phyloP scores from a whole-genome alignment of 2,113 vertebrate species.

The Chroicocephalus ridibundus region DNA sequence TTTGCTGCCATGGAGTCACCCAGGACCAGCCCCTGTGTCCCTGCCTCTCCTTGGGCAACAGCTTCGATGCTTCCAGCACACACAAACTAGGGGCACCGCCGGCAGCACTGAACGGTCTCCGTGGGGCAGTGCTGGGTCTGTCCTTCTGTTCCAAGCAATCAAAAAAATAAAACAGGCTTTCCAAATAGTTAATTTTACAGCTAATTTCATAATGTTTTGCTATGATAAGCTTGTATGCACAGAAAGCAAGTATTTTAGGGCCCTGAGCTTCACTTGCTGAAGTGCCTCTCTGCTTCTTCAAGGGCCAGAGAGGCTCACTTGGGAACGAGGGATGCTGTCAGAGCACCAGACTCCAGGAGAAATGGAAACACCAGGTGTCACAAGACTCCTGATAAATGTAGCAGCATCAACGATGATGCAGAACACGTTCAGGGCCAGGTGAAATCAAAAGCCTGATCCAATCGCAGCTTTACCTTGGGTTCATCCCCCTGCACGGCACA shows the following conservation, averaged over 20 bases:
- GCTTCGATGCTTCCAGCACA: background rate
- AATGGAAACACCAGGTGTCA: background rate
- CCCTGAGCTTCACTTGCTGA: background rate
- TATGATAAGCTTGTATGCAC: background rate
- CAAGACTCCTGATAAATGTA: background rate
- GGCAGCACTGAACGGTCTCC: background rate
- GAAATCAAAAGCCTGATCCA: background rate
- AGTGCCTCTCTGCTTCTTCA: background rate
- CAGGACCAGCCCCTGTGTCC: background rate
- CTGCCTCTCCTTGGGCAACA: background rate
- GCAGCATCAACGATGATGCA: background rate
- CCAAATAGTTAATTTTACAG: background rate
- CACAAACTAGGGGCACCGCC: background rate
- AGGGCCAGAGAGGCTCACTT: background rate
- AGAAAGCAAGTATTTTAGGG: background rate
- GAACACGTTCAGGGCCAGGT: background rate
- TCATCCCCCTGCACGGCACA: rapidly evolving
- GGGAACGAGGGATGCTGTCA: background rate
- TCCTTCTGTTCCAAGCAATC: background rate
- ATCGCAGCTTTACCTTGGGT: background rate
- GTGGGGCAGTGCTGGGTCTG: background rate
- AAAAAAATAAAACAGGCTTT: background rate
- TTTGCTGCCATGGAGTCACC: background rate
- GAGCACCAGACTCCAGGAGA: background rate
- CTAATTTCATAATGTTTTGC: background rate